Evolutionary conservation across 2,797 vertebrate genomes (phyloP).

Genomic region (Pyrocephalus nanus): DNA sequence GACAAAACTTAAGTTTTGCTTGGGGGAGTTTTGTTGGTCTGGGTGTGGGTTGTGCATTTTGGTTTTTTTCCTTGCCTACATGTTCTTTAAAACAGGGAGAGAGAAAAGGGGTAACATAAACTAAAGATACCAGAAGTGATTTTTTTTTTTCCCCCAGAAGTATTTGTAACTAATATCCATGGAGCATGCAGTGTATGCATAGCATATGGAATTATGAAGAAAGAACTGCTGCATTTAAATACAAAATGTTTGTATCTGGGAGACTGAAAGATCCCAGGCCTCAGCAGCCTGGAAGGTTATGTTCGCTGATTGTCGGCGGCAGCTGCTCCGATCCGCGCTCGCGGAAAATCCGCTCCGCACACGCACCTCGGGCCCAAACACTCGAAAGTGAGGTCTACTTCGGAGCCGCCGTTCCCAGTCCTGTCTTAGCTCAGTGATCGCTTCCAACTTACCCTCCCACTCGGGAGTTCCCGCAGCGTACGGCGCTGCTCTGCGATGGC

Average conservation of each 20-base stretch:
- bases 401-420: neutral
- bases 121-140: neutral
- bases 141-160: neutral
- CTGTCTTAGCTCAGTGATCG: neutral
- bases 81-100: neutral
- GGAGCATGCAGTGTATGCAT: too few relatives aligned
- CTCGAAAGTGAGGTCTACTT: neutral
- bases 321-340: neutral
- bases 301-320: too few relatives aligned
- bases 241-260: neutral
- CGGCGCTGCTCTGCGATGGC: neutral
- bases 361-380: neutral
- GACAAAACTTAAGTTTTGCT: neutral
- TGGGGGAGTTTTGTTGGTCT: neutral
- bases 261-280: neutral
- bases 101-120: neutral
- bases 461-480: too few relatives aligned
- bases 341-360: neutral
- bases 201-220: too few relatives aligned
- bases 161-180: too few relatives aligned
- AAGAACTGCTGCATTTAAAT: neutral
- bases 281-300: neutral
- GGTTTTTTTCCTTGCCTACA: neutral
- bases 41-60: rapidly evolving
- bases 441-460: neutral